A percentile compares a stretch with the other conserved stretches of the same genome.
phyloP scores from a whole-genome alignment of 2,888 invertebrate genomes.

The Apotomis turbidana region DNA sequence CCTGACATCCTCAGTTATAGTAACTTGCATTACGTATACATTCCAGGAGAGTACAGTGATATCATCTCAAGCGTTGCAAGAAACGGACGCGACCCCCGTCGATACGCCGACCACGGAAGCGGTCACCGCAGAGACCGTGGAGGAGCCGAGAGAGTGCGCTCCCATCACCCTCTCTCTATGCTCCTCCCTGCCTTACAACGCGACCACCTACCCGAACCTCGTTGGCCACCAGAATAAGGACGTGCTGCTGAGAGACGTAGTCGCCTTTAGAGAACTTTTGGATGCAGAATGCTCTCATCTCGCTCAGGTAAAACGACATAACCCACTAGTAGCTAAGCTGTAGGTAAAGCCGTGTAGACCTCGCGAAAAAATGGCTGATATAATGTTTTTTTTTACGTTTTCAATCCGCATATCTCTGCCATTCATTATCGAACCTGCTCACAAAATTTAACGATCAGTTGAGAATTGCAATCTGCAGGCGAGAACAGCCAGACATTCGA shows the following conservation, averaged over 20 bases:
- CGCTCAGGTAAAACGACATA: slow-evolving; percentile 83
- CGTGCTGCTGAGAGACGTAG: slow-evolving; percentile 88
- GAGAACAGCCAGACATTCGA: no score
- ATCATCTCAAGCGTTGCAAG: slow-evolving; percentile 73
- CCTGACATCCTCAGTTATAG: not conserved
- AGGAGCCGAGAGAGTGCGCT: slow-evolving; percentile 87
- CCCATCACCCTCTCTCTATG: slow-evolving; percentile 88
- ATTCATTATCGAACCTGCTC: no score
- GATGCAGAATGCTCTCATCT: slow-evolving; percentile 95
- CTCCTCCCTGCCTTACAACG: slow-evolving; percentile 88
- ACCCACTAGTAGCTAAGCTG: not conserved
- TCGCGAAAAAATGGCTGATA: no score
- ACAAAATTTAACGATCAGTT: no score
- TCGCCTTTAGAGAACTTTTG: slow-evolving; percentile 92
- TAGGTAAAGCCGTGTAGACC: no score
- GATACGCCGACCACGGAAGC: slow-evolving; percentile 73
- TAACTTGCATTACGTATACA: not conserved
- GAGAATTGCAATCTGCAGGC: no score
- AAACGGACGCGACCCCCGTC: slow-evolving; percentile 66
- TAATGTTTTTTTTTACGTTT: no score
- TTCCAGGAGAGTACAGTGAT: slow-evolving; percentile 78
- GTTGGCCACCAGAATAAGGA: slow-evolving; percentile 86
- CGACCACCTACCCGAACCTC: slow-evolving; percentile 93
- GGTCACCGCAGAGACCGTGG: slow-evolving; percentile 71
- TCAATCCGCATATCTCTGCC: no score